Percentiles rank a stretch among this genome's conserved stretches.
Conservation (phyloP, 1,140 invertebrate genomes). For the Nebria ingens region DNA sequence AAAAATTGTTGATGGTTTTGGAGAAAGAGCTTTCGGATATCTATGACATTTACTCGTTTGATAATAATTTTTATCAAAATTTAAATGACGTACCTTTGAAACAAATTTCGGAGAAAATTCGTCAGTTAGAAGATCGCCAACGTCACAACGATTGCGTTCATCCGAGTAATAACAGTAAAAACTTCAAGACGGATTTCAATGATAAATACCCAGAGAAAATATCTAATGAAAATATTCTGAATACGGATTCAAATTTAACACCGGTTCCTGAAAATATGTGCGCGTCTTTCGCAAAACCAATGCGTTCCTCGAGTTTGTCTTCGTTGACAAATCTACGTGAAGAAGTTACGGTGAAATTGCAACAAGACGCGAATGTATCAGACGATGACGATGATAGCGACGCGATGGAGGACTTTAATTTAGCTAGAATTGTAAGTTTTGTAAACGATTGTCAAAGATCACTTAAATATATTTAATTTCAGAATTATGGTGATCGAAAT, state of each 20-base stretch:
- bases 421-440: too few species aligned
- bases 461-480: too few species aligned
- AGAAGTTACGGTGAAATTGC: slow-evolving; percentile 35
- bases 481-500: too few species aligned
- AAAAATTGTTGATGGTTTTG: slow-evolving; percentile 14
- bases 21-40: slow-evolving; percentile 6
- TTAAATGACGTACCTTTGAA: neutral
- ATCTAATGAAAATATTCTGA: slow-evolving; percentile 33
- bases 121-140: slow-evolving; percentile 27
- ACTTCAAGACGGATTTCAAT: slow-evolving; percentile 29
- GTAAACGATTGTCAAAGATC: too few species aligned
- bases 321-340: slow-evolving; percentile 34
- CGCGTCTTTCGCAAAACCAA: slow-evolving; percentile 19
- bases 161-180: slow-evolving; percentile 19
- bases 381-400: slow-evolving; percentile 32
- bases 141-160: slow-evolving; percentile 16
- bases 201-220: slow-evolving; percentile 36
- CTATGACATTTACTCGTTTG: slow-evolving; percentile 10
- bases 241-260: slow-evolving; percentile 32
- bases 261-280: slow-evolving; percentile 36
- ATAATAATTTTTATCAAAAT: slow-evolving; percentile 10
- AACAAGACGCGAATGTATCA: slow-evolving; percentile 30
- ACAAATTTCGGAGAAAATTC: slow-evolving; percentile 26
- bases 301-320: slow-evolving; percentile 31
- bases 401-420: slow-evolving; percentile 29